These are phyloP conservation scores for Agrotis clavis DNA, from an alignment of 2,888 invertebrate species.

Conservation along the genomic window DNA sequence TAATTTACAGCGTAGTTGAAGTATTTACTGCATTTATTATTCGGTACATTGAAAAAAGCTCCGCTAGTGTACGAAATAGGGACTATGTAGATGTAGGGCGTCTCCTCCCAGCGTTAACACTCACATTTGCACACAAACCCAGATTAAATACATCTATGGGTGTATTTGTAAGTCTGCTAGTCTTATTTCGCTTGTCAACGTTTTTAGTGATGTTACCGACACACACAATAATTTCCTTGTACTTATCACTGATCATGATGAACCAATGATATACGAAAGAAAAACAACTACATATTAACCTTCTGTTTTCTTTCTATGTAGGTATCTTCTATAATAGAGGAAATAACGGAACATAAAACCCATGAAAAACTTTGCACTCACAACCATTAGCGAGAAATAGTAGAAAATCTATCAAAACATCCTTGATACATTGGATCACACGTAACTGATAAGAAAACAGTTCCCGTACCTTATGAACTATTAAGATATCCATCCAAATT, in stretches of 20 bases:
- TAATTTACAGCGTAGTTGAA: too few species aligned
- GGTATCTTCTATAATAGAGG: background rate
- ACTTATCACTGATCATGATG: slow-evolving; percentile 21
- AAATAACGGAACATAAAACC: slow-evolving; percentile 3
- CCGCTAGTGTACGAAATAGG: too few species aligned
- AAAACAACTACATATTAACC: slow-evolving; percentile 14
- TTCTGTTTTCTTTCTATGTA: slow-evolving; percentile 7
- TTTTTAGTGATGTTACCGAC: background rate
- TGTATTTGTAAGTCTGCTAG: background rate
- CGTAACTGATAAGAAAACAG: slow-evolving; percentile 49
- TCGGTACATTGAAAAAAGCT: too few species aligned
- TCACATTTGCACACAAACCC: background rate
- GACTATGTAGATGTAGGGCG: too few species aligned
- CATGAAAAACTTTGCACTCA: slow-evolving; percentile 44
- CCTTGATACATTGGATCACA: slow-evolving; percentile 33
- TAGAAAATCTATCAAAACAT: slow-evolving; percentile 32
- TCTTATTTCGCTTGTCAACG: background rate
- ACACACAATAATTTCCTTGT: slow-evolving; percentile 12
- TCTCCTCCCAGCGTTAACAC: too few species aligned
- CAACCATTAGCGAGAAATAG: slow-evolving; percentile 12
- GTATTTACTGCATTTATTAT: too few species aligned
- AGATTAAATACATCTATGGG: background rate
- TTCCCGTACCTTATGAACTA: slow-evolving; percentile 22
- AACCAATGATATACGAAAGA: background rate
- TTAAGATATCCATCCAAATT: slow-evolving; percentile 47